Evolutionary conservation across 2,797 vertebrate species (phyloP), one percentile per base, ranked within the genome.

Genomic region (Rhabdophis nuchalis): DNA sequence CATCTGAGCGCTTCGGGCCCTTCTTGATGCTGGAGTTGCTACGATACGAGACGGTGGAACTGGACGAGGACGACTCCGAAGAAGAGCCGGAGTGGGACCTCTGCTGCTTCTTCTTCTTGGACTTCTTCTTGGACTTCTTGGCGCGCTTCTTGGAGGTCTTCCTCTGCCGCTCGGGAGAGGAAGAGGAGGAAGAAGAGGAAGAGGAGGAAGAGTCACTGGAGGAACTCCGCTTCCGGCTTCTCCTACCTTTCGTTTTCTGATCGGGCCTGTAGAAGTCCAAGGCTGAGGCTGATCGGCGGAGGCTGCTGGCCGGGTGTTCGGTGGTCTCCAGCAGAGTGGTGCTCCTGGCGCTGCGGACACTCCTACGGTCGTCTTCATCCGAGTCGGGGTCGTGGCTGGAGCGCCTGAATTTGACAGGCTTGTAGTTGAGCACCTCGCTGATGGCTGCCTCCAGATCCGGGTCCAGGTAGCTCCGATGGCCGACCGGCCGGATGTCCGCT

Each of bases 371-470:
- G 57, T 97, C 98, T 0, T 98, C 98, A 0, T 95, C 98, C 0
- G 98, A 98, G 1, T 98, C 98, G 0, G 98, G 98, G 87, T 98
- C 98, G 91, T 98, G 96, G 94, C 98, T 98, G 68, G 96, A 98
- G 86, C 98, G 97, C 96, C 98, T 98, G 92, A 98, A 98, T n/a
- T 97, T 96, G 92, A 97, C 97, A 0, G 98, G 98, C 94, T 98
- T 98, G 96, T 99, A 99, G 96, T 97, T 99, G 94, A 99, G 96
- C 72, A 99, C 99, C 96, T 99, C 99, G 1, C 98, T 98, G 96
- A 99, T 99, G 92, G 99, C 99, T 0, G 99, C 98, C 94, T 99
- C 99, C 94, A 99, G 97, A 94, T 99, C 98, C 0, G 99, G 99
- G 96, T 99, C 99, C 0, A 99, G 97, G 96, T 98, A 99, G 96